Percentiles rank a stretch among this genome's conserved stretches.
phyloP scores from a whole-genome alignment of 2,888 invertebrate genomes.

The Ennomos quercinarius region DNA sequence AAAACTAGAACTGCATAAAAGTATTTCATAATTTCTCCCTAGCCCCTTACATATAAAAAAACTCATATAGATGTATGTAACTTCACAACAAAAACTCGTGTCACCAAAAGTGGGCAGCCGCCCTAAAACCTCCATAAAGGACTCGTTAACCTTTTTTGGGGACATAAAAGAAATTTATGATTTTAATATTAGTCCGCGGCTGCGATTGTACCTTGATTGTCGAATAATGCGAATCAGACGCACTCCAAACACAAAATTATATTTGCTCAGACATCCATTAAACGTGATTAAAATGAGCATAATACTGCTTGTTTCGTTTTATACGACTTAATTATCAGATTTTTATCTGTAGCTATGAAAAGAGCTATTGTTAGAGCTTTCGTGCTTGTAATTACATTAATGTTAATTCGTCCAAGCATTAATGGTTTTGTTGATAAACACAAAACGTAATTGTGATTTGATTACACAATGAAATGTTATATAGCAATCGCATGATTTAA shows the following conservation, averaged over 20 bases:
- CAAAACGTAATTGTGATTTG: no score
- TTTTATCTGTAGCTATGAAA: conserved; percentile 4
- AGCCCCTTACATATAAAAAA: no score
- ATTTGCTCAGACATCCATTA: conserved; percentile 19
- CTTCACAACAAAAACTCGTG: not conserved
- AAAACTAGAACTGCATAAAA: no score
- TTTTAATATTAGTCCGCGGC: conserved; percentile 48
- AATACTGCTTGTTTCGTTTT: conserved; percentile 13
- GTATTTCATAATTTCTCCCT: no score
- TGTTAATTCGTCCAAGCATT: no score
- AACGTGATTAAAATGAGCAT: not conserved
- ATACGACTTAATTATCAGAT: conserved; percentile 17
- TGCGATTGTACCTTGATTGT: conserved; percentile 40
- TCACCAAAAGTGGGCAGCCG: conserved; percentile 11
- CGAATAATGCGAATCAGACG: conserved; percentile 25
- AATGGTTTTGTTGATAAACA: no score
- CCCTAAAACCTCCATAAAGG: conserved; percentile 31
- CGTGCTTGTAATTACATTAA: no score
- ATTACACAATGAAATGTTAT: no score
- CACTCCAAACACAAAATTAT: conserved; percentile 12
- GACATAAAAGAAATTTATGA: conserved; percentile 51
- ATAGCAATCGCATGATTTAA: no score
- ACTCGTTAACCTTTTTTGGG: conserved; percentile 51
- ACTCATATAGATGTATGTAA: no score
- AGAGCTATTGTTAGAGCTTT: no score